Conservation (phyloP, 1,140 invertebrate species). For the Spodoptera frugiperda region DNA sequence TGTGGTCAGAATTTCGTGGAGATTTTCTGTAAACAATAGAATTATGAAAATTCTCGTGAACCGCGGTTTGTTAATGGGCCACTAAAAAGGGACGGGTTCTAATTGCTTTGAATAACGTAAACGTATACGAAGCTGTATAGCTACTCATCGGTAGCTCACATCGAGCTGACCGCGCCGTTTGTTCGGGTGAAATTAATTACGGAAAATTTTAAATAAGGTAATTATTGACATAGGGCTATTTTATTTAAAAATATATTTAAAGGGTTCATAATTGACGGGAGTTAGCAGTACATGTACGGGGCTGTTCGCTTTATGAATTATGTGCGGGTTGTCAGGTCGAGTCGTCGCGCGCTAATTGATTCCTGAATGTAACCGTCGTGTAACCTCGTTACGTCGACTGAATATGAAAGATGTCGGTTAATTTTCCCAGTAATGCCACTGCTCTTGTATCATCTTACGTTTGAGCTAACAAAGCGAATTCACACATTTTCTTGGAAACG, state of each 20-base stretch:
- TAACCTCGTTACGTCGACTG: slow-evolving; percentile 47
- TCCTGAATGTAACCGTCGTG: slow-evolving; percentile 66
- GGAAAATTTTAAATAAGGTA: slow-evolving; percentile 38
- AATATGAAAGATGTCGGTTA: slow-evolving; percentile 16
- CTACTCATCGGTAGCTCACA: slow-evolving; percentile 58
- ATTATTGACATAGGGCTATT: background rate
- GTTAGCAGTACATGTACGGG: background rate
- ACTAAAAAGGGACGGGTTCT: slow-evolving; percentile 64
- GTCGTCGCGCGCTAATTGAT: slow-evolving; percentile 65
- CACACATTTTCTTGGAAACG: background rate
- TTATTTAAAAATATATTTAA: background rate
- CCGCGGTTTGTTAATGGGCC: slow-evolving; percentile 61
- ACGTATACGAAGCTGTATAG: slow-evolving; percentile 44
- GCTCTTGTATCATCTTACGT: slow-evolving; percentile 1
- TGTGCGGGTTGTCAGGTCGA: slow-evolving; percentile 23
- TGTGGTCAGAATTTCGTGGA: slow-evolving; percentile 28
- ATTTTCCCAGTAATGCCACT: background rate
- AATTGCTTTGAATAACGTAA: slow-evolving; percentile 75
- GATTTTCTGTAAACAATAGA: slow-evolving; percentile 52
- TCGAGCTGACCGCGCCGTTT: slow-evolving; percentile 45
- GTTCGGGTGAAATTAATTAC: slow-evolving; percentile 35
- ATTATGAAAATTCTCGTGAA: slow-evolving; percentile 58
- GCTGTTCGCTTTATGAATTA: slow-evolving; percentile 34
- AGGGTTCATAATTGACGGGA: background rate
- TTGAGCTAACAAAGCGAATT: background rate